Conservation (phyloP, 2,113 vertebrate species). For the Trichomycterus rosablanca region DNA sequence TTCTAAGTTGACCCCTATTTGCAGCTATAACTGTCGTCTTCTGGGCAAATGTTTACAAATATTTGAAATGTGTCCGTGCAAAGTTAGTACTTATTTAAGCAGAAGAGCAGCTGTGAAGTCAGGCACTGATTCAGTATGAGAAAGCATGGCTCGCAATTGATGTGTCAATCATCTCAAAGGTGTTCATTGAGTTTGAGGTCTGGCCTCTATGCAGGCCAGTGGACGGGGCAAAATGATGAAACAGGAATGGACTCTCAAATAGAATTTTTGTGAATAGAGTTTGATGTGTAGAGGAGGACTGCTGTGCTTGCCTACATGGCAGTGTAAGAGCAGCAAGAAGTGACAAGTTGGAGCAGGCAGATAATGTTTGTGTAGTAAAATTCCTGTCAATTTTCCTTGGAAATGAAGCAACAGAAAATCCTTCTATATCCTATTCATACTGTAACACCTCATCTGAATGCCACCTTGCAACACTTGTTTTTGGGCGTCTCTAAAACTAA, state of each 20-base stretch:
- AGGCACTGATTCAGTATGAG: background rate
- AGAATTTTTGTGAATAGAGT: too few species aligned
- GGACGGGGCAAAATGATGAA: too few species aligned
- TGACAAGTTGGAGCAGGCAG: constrained; percentile 5
- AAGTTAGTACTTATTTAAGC: background rate
- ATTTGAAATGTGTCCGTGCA: background rate
- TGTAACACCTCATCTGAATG: too few species aligned
- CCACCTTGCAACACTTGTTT: background rate
- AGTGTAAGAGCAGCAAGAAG: background rate
- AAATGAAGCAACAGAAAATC: background rate
- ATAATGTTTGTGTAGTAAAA: background rate
- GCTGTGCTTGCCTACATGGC: too few species aligned
- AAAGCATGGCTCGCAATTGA: too few species aligned
- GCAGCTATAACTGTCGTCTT: background rate
- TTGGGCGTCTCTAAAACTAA: background rate
- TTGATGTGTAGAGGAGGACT: too few species aligned
- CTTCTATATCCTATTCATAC: too few species aligned
- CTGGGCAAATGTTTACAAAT: background rate
- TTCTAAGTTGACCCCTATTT: background rate
- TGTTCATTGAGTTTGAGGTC: background rate
- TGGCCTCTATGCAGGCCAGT: background rate
- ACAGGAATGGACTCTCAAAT: too few species aligned
- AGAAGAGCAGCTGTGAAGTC: background rate
- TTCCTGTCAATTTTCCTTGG: constrained; percentile 3
- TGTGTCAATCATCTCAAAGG: too few species aligned